Evolutionary conservation across 2,888 invertebrate genomes (phyloP), one percentile per base, ranked within the genome.

Genomic region (Sesia apiformis): DNA sequence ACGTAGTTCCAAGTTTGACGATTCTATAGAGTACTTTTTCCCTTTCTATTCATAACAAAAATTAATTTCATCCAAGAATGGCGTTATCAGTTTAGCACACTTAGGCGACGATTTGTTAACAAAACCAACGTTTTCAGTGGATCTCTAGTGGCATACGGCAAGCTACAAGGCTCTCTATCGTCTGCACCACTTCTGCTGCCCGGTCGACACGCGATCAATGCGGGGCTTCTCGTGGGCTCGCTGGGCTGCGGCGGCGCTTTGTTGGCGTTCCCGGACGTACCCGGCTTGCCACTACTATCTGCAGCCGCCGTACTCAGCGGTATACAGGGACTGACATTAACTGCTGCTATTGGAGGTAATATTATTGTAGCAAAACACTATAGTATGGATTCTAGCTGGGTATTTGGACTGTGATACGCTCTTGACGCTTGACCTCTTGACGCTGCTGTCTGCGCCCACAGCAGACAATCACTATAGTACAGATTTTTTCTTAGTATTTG

Each of bases 81-180:
- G 2, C 23, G 23, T 23, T 23, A 23, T 23, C 2, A 23, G 23
- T 23, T 23, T 23, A 23, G 23, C 23, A 23, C 23, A 1, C 23
- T 23, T 23, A 23, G 23, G 23, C 23, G 23, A 23, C 23, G 23
- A 23, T 23, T 23, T 23, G 23, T 23, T 23, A 23, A 23, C 23
- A 23, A 23, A 23, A 1, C 8, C 46, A 23, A 46, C 23, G 39
- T 53, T 55, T 59, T 1, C 81, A 96, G 96, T 63, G 97, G 97
- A 4, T 96, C 96, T 0, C 84, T 97, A 52, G 93, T 97, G 58
- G 97, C 97, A 7, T 97, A 97, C 80, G 97, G 96, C 61, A 97
- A 97, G 89, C 91, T 97, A 51, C 97, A 97, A 83, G 94, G 96
- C 42, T 63, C 94, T 3, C 84, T 97, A 38, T 93, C 92, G 58